Conservation (phyloP, 1,140 invertebrate genomes). For the Drosophila santomea region DNA sequence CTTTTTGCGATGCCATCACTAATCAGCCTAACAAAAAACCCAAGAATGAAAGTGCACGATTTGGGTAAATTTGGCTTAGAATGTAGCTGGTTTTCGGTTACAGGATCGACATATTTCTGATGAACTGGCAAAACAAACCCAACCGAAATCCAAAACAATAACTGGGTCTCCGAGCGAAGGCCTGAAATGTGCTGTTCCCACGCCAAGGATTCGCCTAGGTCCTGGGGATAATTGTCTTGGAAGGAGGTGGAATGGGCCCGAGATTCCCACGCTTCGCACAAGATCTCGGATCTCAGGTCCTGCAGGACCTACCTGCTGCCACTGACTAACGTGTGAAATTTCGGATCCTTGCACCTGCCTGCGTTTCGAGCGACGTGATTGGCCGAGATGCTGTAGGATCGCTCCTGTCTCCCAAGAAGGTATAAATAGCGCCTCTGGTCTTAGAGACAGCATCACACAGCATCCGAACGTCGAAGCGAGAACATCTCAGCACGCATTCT, state of each 20-base stretch:
- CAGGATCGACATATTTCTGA: slow-evolving; percentile 43
- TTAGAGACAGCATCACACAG: slow-evolving; percentile 60
- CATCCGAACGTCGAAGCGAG: slow-evolving; percentile 37
- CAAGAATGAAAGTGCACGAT: slow-evolving; percentile 34
- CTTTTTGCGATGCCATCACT: slow-evolving; percentile 21
- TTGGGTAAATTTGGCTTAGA: slow-evolving; percentile 38
- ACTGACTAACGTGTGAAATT: slow-evolving; percentile 75
- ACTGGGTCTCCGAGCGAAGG: slow-evolving; percentile 29
- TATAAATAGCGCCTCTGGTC: slow-evolving; percentile 70
- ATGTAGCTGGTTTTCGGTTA: slow-evolving; percentile 45
- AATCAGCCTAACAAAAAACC: slow-evolving; percentile 21
- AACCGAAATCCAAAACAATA: slow-evolving; percentile 30
- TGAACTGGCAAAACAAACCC: slow-evolving; percentile 37
- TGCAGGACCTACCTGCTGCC: slow-evolving; percentile 65
- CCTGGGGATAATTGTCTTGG: slow-evolving; percentile 57
- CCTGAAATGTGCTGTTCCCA: slow-evolving; percentile 61
- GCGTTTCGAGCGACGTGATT: slow-evolving; percentile 51
- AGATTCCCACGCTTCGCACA: slow-evolving; percentile 76
- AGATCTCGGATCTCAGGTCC: slow-evolving; percentile 45
- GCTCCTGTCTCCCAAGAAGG: slow-evolving; percentile 19
- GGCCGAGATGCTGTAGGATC: slow-evolving; percentile 68
- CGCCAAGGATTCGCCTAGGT: slow-evolving; percentile 32
- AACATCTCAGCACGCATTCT: slow-evolving; percentile 44
- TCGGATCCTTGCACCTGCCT: slow-evolving; percentile 66
- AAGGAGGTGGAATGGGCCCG: slow-evolving; percentile 18